Base-by-base conservation (phyloP, 1,140 invertebrate genomes). In the Hypothenemus hampei region DNA sequence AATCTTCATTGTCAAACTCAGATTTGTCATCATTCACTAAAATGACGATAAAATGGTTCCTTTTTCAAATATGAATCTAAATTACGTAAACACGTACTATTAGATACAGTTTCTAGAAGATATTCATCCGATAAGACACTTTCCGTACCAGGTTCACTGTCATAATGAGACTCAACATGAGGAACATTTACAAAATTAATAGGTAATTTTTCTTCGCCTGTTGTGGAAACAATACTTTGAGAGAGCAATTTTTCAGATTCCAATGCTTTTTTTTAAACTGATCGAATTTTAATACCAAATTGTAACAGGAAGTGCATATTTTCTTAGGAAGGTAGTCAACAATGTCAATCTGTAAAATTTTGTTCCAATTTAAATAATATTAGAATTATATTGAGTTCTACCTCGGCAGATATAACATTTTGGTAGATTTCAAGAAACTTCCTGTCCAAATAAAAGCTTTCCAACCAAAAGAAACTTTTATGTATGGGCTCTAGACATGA, bases 371-470 rank as follows among this genome's bases (percentile, higher is more conserved):
- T n/a, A n/a, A n/a, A n/a, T n/a, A 35, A 33, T 16, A 33, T 31
- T 1, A 31, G 1, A 31, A 11, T 3, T 11, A 11, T 8, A 31
- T 11, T 31, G 26, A 37, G n/a, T 8, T 18, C 2, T 39, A 47
- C 52, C 52, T 46, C 18, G 4, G 47, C 16, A 5, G 52, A 55
- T 29, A 44, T 47, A 7, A 56, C 45, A 29, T 56, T 56, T 20
- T 33, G 15, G 24, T 48, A 56, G 15, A 56, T 56, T 21, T 56
- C 53, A 5, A 41, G 8, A 29, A 56, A 18, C 13, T 48, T 48
- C 13, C 13, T 31, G 4, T 56, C 53, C n/a, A 47, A 20, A 41
- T 56, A 56, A 31, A 20, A 40, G 13, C 45, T 40, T 31, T 39
- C 53, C 20, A 56, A 23, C 23, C 15, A 41, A 39, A 54, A 54